Conservation (phyloP, 2,888 invertebrate genomes). For the Hydropsyche betteni region DNA sequence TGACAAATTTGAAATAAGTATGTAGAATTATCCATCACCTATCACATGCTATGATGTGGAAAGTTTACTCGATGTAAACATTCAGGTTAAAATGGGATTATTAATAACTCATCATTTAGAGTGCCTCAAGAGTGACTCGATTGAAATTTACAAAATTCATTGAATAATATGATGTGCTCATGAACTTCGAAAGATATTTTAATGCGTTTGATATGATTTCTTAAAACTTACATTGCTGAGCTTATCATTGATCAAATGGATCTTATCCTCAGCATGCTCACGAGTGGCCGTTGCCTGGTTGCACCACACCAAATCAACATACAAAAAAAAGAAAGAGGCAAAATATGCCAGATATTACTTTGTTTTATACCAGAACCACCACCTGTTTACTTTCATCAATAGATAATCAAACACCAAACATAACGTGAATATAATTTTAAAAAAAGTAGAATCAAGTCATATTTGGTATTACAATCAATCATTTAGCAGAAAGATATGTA, state of each 20-base stretch:
- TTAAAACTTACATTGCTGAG: constrained; percentile 74
- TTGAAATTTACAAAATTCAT: constrained; percentile 5
- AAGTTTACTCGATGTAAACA: constrained; percentile 32
- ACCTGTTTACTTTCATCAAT: neutral
- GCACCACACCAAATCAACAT: constrained; percentile 58
- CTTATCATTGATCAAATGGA: constrained; percentile 76
- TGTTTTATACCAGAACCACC: constrained; percentile 40
- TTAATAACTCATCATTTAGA: constrained; percentile 6
- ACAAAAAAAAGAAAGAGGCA: constrained; percentile 54
- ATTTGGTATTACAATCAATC: neutral
- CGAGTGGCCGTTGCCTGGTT: constrained; percentile 75
- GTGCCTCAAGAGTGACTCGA: constrained; percentile 20
- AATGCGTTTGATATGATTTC: constrained; percentile 1
- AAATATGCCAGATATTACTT: constrained; percentile 51
- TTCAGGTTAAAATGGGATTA: constrained; percentile 24
- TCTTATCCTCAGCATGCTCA: constrained; percentile 78
- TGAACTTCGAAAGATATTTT: constrained; percentile 22
- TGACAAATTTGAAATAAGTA: constrained; percentile 46
- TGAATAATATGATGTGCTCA: constrained; percentile 11
- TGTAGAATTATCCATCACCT: constrained; percentile 53
- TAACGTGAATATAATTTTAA: too few relatives aligned
- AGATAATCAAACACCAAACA: too few relatives aligned
- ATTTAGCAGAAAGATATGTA: constrained; percentile 1
- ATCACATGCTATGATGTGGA: constrained; percentile 31
- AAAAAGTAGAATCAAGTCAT: neutral